Base-by-base conservation (phyloP, 2,888 invertebrate species). In the Chydorus sphaericus region DNA sequence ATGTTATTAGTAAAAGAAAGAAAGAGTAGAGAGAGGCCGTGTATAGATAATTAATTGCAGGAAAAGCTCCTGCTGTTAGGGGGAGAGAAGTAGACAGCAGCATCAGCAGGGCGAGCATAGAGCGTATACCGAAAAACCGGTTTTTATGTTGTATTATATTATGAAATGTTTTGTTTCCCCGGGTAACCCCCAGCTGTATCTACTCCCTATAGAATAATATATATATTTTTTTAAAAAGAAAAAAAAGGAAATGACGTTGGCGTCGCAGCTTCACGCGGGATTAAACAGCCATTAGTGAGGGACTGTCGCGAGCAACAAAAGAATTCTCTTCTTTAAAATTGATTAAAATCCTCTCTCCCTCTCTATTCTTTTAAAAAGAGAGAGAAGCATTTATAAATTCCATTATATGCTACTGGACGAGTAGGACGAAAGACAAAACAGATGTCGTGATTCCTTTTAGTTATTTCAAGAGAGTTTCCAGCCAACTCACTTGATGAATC, bases 381-480 rank as follows among this genome's bases (percentile, higher is more conserved):
- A n/a, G n/a, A n/a, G n/a, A n/a, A n/a, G n/a, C n/a, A n/a, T n/a
- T n/a, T n/a, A n/a, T n/a, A n/a, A n/a, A n/a, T n/a, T n/a, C n/a
- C n/a, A n/a, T n/a, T n/a, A n/a, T n/a, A n/a, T n/a, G n/a, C n/a
- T n/a, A n/a, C n/a, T n/a, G n/a, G n/a, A n/a, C n/a, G n/a, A 33
- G 36, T 14, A 33, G 36, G 10, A 33, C 10, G 10, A 33, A 14
- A 11, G 36, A 11, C 36, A 7, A 7, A 50, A 31, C 31, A 50
- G 31, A 50, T 31, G 50, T 50, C 29, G 50, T 31, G 50, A 30
- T 50, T 30, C 30, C 50, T 30, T 29, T 50, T 50, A 18, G 14
- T 6, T 29, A 50, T 28, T 28, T 20, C 16, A 5, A 30, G n/a
- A n/a, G 44, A 44, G 44, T 11, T 11, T 28, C 50, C 30, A 10